Conservation (phyloP, 2,113 vertebrate species). For the Xiphias gladius region DNA sequence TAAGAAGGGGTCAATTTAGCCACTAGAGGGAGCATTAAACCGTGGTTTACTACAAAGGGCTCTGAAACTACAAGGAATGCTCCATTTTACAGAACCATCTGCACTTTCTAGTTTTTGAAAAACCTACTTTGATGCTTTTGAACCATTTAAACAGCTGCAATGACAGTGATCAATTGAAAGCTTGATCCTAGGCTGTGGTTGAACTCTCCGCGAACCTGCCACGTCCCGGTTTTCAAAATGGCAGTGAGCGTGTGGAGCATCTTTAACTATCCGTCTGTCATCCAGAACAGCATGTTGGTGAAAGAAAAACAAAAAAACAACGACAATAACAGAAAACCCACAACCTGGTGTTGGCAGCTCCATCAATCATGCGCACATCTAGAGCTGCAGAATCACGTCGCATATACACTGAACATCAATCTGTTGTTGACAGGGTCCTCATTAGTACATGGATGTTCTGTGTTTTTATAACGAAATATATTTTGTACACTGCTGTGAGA, state of each 20-base stretch:
- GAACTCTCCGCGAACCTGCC: slow-evolving; percentile 31
- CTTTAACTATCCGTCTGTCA: slow-evolving; percentile 39
- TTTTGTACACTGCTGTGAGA: slow-evolving; percentile 36
- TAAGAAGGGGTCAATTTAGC: slow-evolving; percentile 24
- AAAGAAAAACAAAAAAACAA: not conserved
- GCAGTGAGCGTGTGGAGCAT: slow-evolving; percentile 6
- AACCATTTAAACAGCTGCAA: slow-evolving; percentile 26
- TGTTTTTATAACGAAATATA: slow-evolving; percentile 42
- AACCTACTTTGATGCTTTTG: slow-evolving; percentile 14
- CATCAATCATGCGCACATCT: slow-evolving; percentile 58
- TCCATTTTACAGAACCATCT: slow-evolving; percentile 21
- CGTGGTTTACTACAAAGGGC: slow-evolving; percentile 18
- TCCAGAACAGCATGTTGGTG: slow-evolving; percentile 11
- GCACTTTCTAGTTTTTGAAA: not conserved
- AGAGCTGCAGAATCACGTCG: slow-evolving; percentile 31
- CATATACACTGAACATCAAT: slow-evolving; percentile 54
- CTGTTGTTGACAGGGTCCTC: slow-evolving; percentile 65
- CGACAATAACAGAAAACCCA: slow-evolving; percentile 29
- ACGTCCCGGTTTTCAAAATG: not conserved
- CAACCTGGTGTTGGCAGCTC: slow-evolving; percentile 38
- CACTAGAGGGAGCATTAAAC: slow-evolving; percentile 63
- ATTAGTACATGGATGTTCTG: slow-evolving; percentile 43
- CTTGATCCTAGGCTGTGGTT: not conserved
- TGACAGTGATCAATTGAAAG: slow-evolving; percentile 29
- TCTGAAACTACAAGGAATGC: slow-evolving; percentile 7